These are phyloP conservation scores for Acleris laterana DNA, from an alignment of 2,888 invertebrate species.

Conservation along the genomic window DNA sequence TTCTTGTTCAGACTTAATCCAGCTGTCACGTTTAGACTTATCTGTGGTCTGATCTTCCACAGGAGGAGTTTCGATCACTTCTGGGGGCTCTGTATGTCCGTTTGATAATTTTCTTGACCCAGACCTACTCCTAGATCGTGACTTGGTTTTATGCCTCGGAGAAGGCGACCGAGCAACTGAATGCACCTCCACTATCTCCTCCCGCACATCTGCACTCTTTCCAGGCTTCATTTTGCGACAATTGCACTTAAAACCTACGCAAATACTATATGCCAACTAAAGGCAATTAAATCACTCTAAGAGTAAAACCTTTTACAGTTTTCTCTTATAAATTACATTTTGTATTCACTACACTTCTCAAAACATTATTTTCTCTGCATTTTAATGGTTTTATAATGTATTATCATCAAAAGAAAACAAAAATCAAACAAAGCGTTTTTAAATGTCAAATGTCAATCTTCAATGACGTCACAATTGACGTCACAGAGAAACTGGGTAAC, in stretches of 20 bases:
- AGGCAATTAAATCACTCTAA: slow-evolving; percentile 1
- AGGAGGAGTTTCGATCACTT: slow-evolving; percentile 45
- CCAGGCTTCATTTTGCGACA: slow-evolving; percentile 70
- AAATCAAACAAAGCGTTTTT: slow-evolving; percentile 40
- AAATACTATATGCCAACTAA: slow-evolving; percentile 33
- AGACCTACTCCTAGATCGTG: slow-evolving; percentile 65
- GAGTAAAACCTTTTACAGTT: neutral
- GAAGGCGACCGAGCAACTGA: slow-evolving; percentile 72
- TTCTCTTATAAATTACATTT: slow-evolving; percentile 5
- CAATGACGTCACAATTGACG: slow-evolving; percentile 73
- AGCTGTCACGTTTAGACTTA: slow-evolving; percentile 73
- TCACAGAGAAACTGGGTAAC: slow-evolving; percentile 47
- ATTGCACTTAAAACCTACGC: slow-evolving; percentile 46
- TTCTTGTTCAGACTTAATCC: slow-evolving; percentile 80
- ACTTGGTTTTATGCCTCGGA: slow-evolving; percentile 64
- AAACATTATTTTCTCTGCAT: slow-evolving; percentile 13
- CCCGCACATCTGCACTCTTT: slow-evolving; percentile 65
- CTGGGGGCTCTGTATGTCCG: slow-evolving; percentile 58
- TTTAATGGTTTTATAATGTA: slow-evolving; percentile 51
- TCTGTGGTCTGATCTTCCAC: slow-evolving; percentile 51
- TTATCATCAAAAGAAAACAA: slow-evolving; percentile 52
- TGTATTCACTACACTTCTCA: neutral
- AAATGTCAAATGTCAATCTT: slow-evolving; percentile 57
- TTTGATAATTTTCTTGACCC: slow-evolving; percentile 73
- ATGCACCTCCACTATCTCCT: slow-evolving; percentile 78